phyloP scores from a whole-genome alignment of 2,888 invertebrate genomes.

The Cantharis lateralis region DNA sequence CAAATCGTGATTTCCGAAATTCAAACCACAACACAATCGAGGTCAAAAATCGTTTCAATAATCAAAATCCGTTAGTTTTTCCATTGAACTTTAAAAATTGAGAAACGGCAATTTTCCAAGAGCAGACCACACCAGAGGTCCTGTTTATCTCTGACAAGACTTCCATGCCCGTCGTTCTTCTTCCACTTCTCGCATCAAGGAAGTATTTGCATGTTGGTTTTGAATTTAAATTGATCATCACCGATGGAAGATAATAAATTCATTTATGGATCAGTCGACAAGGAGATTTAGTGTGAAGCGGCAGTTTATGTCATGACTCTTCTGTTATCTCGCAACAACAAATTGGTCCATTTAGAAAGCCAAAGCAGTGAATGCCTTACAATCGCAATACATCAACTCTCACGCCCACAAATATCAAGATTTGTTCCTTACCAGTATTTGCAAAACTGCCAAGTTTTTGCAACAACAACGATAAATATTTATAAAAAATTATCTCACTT shows the following conservation, averaged over 20 bases:
- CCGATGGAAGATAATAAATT: not conserved
- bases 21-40: not conserved
- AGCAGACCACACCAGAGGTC: slow-evolving; percentile 34
- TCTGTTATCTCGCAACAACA: slow-evolving; percentile 19
- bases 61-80: not conserved
- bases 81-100: not conserved
- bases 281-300: slow-evolving; percentile 10
- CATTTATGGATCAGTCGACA: slow-evolving; percentile 8
- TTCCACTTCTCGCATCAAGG: slow-evolving; percentile 6
- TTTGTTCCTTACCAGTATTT: not conserved
- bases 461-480: not conserved
- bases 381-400: slow-evolving; percentile 12
- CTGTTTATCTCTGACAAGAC: slow-evolving; percentile 34
- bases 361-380: slow-evolving; percentile 10
- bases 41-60: not conserved
- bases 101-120: not conserved
- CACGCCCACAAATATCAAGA: slow-evolving; percentile 18
- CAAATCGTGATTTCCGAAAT: slow-evolving; percentile 38
- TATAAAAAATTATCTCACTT: not conserved
- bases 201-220: not conserved
- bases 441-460: not conserved
- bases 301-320: slow-evolving; percentile 20
- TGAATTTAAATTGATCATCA: not conserved
- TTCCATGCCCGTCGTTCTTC: slow-evolving; percentile 20
- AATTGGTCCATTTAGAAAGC: slow-evolving; percentile 24